These are phyloP conservation scores for Protosalanx chinensis DNA, from an alignment of 2,797 vertebrate species.

Conservation along the genomic window DNA sequence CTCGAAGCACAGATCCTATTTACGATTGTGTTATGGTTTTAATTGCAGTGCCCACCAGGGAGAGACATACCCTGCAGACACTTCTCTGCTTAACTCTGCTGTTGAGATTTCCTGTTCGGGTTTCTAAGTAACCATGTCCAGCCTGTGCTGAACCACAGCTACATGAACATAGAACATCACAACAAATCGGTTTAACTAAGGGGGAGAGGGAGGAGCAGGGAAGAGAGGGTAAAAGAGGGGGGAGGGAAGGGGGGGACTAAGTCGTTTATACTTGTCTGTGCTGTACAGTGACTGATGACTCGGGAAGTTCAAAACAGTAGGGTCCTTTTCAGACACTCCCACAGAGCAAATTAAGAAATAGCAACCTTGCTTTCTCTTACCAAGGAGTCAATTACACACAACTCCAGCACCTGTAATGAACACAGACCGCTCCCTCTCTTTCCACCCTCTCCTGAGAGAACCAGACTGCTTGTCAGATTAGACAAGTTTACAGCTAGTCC, in stretches of 20 bases:
- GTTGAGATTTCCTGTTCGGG: too few species aligned
- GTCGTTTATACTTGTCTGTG: not conserved
- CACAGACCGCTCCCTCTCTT: slow-evolving; percentile 22
- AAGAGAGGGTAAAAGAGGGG: not conserved
- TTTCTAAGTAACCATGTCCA: too few species aligned
- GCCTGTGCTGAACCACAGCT: too few species aligned
- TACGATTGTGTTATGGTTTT: too few species aligned
- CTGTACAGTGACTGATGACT: slow-evolving; percentile 35
- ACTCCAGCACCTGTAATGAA: slow-evolving; percentile 33
- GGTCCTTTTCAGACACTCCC: slow-evolving; percentile 42
- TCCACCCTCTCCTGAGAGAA: slow-evolving; percentile 2
- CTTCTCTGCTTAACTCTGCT: too few species aligned
- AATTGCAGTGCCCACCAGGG: too few species aligned
- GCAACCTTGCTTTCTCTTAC: slow-evolving; percentile 38
- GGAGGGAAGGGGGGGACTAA: not conserved
- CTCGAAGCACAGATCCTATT: too few species aligned
- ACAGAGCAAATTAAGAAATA: slow-evolving; percentile 38
- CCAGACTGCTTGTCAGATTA: slow-evolving; percentile 33
- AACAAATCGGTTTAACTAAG: not conserved
- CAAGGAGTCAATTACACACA: slow-evolving; percentile 39
- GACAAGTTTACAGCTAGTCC: slow-evolving; percentile 11
- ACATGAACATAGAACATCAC: too few species aligned
- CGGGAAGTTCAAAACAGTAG: slow-evolving; percentile 35
- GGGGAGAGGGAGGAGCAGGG: not conserved
- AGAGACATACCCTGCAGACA: too few species aligned